Base-by-base conservation (phyloP, 2,888 invertebrate species). In the Drosophila histrio region DNA sequence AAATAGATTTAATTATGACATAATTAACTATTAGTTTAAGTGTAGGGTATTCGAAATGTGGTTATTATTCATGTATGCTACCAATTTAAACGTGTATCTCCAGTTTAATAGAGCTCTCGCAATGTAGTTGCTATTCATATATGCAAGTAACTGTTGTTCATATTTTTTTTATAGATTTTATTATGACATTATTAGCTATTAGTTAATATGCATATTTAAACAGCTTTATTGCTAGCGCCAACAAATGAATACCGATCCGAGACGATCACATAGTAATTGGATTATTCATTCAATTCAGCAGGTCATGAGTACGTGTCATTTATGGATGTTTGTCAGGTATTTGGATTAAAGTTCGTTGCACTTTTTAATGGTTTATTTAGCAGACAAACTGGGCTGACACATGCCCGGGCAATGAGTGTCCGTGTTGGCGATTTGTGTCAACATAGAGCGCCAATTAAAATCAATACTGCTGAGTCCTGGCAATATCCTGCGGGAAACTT, bases 391-490 rank as follows among this genome's bases (percentile, higher is more conserved):
- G 39, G 61, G 53, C 54, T 64, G 28, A 21, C 32, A 49, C 78
- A 79, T 68, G 81, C 84, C 64, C 64, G 54, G 30, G 21, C 11
- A 13, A 52, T 21, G 21, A 3, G 21, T 46, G 60, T 41, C 30
- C 41, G 34, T 61, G 59, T 41, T 26, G n/a, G 22, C 36, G 58
- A 59, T 57, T 61, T 59, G 30, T 72, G 67, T 70, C 70, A 80
- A 71, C 68, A 26, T 36, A 21, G 26, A 17, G 36, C 38, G 17
- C 7, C 54, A 58, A 74, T 76, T 77, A 67, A 79, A 89, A 88
- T 88, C 80, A 77, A 86, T 89, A 88, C 53, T 49, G 26, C 21
- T 15, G 32, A 66, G 44, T 43, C 49, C 30, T 21, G 41, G 30
- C 47, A 9, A 41, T 41, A 36, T 70, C 64, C 80, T 63, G 59